phyloP scores from a whole-genome alignment of 2,113 vertebrate genomes.

The Barnardius zonarius region DNA sequence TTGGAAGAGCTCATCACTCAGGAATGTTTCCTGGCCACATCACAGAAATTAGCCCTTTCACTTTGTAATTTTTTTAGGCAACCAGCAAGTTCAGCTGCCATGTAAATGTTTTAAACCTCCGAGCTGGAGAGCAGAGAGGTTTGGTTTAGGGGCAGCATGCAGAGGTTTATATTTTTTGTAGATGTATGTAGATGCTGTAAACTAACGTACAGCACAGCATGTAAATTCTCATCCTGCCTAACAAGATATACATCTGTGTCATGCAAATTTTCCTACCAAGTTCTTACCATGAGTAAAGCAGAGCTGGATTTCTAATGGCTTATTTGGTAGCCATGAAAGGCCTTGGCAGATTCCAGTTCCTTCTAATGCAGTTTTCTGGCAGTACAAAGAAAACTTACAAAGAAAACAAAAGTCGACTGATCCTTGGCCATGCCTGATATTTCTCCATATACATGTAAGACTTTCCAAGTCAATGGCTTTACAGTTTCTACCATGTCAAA shows the following conservation, averaged over 20 bases:
- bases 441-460: neutral
- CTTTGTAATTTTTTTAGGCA: neutral
- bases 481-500: neutral
- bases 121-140: neutral
- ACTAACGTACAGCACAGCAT: neutral
- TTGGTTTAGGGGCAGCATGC: neutral
- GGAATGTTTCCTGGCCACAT: neutral
- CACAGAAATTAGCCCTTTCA: neutral
- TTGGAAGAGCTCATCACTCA: neutral
- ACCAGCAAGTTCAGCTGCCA: neutral
- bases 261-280: neutral
- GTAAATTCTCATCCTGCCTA: neutral
- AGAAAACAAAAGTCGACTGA: neutral
- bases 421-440: neutral
- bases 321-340: neutral
- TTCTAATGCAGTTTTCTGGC: neutral
- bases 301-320: neutral
- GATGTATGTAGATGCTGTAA: neutral
- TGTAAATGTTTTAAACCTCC: neutral
- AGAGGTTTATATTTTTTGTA: neutral
- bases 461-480: neutral
- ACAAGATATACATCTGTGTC: neutral
- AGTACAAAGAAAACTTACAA: neutral
- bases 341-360: neutral
- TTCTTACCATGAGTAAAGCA: neutral